Evolutionary conservation across 2,113 vertebrate species (phyloP).

Genomic region (Coptodon rendalli): DNA sequence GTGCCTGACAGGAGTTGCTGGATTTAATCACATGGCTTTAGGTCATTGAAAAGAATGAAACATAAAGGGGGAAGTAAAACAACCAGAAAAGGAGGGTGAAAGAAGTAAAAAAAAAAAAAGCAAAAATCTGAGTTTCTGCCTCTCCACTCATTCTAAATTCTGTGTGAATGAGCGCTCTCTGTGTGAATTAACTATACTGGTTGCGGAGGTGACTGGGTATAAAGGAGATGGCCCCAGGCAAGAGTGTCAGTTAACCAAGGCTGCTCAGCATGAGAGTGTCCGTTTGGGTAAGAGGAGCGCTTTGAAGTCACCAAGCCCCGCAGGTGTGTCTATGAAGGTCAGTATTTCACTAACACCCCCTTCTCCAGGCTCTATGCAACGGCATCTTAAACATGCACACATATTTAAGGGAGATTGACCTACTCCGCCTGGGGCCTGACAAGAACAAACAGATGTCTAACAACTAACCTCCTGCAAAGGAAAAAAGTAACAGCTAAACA

Average conservation of each 20-base stretch:
- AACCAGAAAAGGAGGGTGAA: constrained; percentile 8
- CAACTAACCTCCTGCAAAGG: constrained; percentile 64
- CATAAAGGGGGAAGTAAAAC: constrained; percentile 25
- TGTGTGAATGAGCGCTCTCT: constrained; percentile 18
- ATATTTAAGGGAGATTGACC: constrained; percentile 51
- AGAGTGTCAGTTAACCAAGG: constrained; percentile 61
- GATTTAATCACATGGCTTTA: constrained; percentile 60
- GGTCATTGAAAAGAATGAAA: constrained; percentile 39
- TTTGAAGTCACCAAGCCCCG: constrained; percentile 67
- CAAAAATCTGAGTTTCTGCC: not conserved
- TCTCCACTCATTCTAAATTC: constrained; percentile 21
- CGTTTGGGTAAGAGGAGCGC: constrained; percentile 41
- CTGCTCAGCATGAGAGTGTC: constrained; percentile 59
- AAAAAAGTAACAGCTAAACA: constrained; percentile 58
- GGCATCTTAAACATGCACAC: constrained; percentile 70
- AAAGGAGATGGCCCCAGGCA: constrained; percentile 39
- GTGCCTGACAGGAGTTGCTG: constrained; percentile 60
- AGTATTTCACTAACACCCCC: constrained; percentile 38
- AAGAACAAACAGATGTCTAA: constrained; percentile 77
- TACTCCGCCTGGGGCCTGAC: constrained; percentile 51
- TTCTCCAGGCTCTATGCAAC: constrained; percentile 28
- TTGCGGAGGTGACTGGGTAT: not conserved
- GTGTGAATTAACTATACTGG: not conserved
- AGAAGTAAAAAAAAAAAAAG: not conserved
- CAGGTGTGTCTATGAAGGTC: constrained; percentile 71